Base-by-base conservation (phyloP, 2,888 invertebrate genomes). In the Mongoloraphidia duomilia region DNA sequence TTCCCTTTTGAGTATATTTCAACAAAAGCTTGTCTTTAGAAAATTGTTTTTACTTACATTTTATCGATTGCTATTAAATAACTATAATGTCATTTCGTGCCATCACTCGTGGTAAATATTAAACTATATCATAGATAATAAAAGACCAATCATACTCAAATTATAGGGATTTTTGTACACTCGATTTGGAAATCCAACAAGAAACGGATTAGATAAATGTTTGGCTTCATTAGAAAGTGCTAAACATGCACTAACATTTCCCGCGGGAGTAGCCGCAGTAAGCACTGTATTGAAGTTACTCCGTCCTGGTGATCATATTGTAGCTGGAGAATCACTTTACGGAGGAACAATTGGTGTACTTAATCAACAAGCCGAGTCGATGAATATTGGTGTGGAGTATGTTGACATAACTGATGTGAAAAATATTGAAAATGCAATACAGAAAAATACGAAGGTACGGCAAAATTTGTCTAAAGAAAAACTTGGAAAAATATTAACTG, bases 141-240 rank as follows among this genome's bases (percentile, higher is more conserved):
- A 26, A 3, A 26, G 6, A 26, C 26, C 26, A 26, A 26, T 26
- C 3, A 26, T 26, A 26, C 6, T 39, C 48, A 46, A 45, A 58
- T 63, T 63, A 49, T 59, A 87, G 84, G 84, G 84, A 6, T 92
- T 71, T 65, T 90, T 90, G 55, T 94, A 94, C 65, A 82, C 85
- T 0, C 74, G 94, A 61, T 86, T 88, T 64, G 92, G 91, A 36
- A 96, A 95, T 68, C 94, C 95, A 17, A 86, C 90, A 0, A 74
- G 94, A 52, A 79, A 82, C 56, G 81, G 82, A 13, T 70, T 94
- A 48, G 91, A 95, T 66, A 72, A 77, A 56, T 90, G 89, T 61
- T 65, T 95, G 37, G 93, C 94, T 5, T 76, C 87, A 0, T 65
- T 94, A 50, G 95, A 95, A 61, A 79, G 80, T 56, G 94, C 82